Evolutionary conservation across 2,888 invertebrate genomes (phyloP).

Genomic region (Protodeltote pygarga): DNA sequence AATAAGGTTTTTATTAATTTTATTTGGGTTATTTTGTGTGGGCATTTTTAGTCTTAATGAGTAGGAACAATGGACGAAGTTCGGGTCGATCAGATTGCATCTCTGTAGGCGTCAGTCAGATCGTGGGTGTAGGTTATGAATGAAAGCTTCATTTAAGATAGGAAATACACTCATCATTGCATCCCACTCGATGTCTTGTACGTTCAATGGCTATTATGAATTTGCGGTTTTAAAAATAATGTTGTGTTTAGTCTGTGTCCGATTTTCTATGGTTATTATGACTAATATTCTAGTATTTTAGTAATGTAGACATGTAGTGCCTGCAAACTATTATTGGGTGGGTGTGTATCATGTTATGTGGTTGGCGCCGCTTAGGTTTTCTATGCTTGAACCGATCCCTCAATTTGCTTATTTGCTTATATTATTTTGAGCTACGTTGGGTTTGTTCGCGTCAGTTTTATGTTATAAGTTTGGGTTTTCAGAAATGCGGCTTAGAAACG

Average conservation of each 20-base stretch:
- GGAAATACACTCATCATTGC: conserved; percentile 51
- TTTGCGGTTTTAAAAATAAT: conserved; percentile 46
- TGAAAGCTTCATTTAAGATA: conserved; percentile 45
- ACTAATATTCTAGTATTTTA: no score
- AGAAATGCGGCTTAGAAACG: no score
- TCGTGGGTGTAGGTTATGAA: conserved; percentile 39
- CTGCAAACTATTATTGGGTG: no score
- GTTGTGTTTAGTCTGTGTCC: not conserved
- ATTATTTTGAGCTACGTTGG: no score
- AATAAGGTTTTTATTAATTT: conserved; percentile 22
- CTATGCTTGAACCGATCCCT: no score
- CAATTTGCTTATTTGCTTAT: no score
- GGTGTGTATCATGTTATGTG: no score
- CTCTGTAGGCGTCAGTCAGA: conserved; percentile 47
- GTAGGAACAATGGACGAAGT: conserved; percentile 56
- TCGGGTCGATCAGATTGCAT: conserved; percentile 54
- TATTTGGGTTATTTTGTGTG: conserved; percentile 40
- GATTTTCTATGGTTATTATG: no score
- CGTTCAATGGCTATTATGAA: conserved; percentile 50
- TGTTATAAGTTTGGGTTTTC: no score
- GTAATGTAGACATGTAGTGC: no score
- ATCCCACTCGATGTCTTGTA: conserved; percentile 52
- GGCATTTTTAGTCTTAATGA: conserved; percentile 56
- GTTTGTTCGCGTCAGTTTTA: no score
- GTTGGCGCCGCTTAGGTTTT: no score